phyloP scores from a whole-genome alignment of 2,888 invertebrate species.

The Neuroscelio doddi region DNA sequence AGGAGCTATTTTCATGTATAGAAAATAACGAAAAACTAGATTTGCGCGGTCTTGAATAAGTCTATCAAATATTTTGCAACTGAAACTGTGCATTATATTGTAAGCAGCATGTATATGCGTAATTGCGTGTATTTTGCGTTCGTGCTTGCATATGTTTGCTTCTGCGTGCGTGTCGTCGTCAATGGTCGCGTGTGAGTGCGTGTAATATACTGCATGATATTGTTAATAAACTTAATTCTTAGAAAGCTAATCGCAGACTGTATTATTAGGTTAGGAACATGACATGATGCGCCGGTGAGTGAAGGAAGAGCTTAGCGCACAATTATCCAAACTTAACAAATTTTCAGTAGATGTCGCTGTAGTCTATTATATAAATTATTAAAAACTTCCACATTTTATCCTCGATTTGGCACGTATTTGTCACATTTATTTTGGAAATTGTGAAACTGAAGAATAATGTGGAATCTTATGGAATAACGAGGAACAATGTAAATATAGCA shows the following conservation, averaged over 20 bases:
- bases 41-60: slow-evolving; percentile 7
- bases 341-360: no score
- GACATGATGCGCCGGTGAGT: slow-evolving; percentile 63
- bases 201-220: slow-evolving; percentile 67
- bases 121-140: slow-evolving; percentile 30
- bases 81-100: slow-evolving; percentile 10
- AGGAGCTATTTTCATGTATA: slow-evolving; percentile 10
- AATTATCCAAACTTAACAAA: not conserved
- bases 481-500: no score
- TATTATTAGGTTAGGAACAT: slow-evolving; percentile 66
- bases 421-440: no score
- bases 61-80: slow-evolving; percentile 8
- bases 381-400: not conserved
- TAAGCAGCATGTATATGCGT: slow-evolving; percentile 12
- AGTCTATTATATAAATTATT: no score
- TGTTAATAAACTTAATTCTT: slow-evolving; percentile 65
- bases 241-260: slow-evolving; percentile 68
- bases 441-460: no score
- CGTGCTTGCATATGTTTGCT: slow-evolving; percentile 26
- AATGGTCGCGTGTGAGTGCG: slow-evolving; percentile 63
- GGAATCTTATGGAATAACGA: no score
- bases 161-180: slow-evolving; percentile 49
- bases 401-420: not conserved
- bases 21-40: slow-evolving; percentile 3
- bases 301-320: slow-evolving; percentile 21